Base-by-base conservation (phyloP, 2,797 vertebrate genomes). In the Semaprochilodus insignis region DNA sequence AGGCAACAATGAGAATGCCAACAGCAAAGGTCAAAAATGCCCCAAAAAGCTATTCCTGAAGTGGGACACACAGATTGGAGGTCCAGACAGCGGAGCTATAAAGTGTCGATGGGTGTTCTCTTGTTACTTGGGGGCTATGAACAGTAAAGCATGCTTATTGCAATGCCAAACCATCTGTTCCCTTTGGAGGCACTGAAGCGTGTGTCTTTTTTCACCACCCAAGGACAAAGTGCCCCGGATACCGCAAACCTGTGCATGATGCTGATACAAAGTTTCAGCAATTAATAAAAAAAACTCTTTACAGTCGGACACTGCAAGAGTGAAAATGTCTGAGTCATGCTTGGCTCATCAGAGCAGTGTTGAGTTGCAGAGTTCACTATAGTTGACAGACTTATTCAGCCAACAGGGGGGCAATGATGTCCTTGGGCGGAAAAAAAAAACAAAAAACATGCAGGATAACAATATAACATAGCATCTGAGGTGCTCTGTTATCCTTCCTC, bases 81-180 rank as follows among this genome's bases (percentile, higher is more conserved):
- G 80, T 83, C 84, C 81, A 88, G 83, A 81, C 89, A 81, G 82
- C 51, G 65, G 80, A 85, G 80, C 74, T 59, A 78, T 77, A 75
- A 76, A 80, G 83, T 84, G 82, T 86, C 83, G 76, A 77, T 86
- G 83, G 84, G 89, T 78, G 77, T 81, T 85, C 84, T 85, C 80
- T 78, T 69, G 83, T 83, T 82, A 85, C 86, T 87, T 72, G 76
- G 67, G 81, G 86, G 82, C 87, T 90, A 84, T 86, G 72, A 87
- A 83, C 80, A 85, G 74, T 86, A 85, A 85, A 88, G 66, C 85
- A 83, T 15, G 67, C 70, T 88, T 87, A 83, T 67, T 82, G 79
- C 82, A 70, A 77, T 85, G 86, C 87, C 87, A 88, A 88, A 87
- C 89, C 87, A 88, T 90, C 89, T 90, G 87, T 81, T 90, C 85